Conservation (phyloP, 2,797 vertebrate species). For the Antennarius maculatus region DNA sequence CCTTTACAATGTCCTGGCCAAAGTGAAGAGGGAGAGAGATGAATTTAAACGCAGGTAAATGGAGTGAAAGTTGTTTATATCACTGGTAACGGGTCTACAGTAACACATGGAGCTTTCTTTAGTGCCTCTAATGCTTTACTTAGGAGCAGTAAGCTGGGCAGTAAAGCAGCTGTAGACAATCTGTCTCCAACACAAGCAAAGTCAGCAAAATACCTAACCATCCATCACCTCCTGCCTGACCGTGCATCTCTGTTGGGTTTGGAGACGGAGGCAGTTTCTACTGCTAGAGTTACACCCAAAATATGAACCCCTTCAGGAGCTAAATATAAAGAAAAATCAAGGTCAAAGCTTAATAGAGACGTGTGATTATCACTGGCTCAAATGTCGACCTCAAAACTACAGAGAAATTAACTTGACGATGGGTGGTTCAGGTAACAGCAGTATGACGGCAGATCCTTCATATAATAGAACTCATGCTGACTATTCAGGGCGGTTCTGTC, state of each 20-base stretch:
- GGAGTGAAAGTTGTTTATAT: conserved; percentile 27
- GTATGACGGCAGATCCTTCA: neutral
- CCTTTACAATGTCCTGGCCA: conserved; percentile 96
- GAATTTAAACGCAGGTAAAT: conserved; percentile 97
- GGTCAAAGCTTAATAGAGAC: conserved; percentile 28
- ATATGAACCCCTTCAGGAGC: conserved; percentile 27
- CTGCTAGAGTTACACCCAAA: conserved; percentile 51
- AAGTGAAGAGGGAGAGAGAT: conserved; percentile 95
- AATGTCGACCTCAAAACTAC: conserved; percentile 8
- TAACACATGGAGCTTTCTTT: conserved; percentile 2
- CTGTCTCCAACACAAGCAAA: conserved; percentile 55
- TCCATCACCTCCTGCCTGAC: conserved; percentile 50
- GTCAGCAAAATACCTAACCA: conserved; percentile 61
- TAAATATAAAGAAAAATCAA: conserved; percentile 67
- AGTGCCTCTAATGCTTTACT: conserved; percentile 29
- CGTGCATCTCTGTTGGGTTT: conserved; percentile 40
- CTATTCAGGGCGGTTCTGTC: neutral
- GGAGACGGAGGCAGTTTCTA: conserved; percentile 66
- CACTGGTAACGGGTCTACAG: neutral
- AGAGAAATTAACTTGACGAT: conserved; percentile 3
- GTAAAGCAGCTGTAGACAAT: conserved; percentile 60
- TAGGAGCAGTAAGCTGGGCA: conserved; percentile 31
- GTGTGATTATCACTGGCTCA: neutral
- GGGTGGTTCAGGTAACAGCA: conserved; percentile 4
- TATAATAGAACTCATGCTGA: neutral